Base-by-base conservation (phyloP, 2,113 vertebrate genomes). In the Coturnix japonica region DNA sequence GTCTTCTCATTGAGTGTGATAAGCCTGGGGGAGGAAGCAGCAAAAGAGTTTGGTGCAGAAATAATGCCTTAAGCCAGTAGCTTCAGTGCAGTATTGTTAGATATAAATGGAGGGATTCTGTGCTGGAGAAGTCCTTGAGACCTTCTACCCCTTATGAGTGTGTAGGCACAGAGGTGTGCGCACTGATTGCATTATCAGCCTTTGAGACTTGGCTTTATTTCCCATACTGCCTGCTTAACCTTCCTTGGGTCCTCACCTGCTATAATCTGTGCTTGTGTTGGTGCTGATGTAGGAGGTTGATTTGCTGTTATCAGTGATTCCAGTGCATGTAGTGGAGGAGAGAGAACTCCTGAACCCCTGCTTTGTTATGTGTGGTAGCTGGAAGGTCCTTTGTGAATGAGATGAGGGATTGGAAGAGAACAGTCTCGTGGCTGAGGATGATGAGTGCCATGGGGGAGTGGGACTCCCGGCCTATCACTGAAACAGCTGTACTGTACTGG, bases 1-100 rank as follows among this genome's bases (percentile, higher is more conserved):
- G 64, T 88, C 80, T 72, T 73, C 60, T 92, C 30, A 22, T 56
- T 31, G 90, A 74, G 33, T 44, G 67, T 7, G 61, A 89, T 87
- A 94, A 81, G 66, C 61, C 49, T 46, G 37, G 69, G 78, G 81
- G 59, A 89, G 78, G 89, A 94, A 89, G 87, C 72, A 93, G 90
- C 79, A 85, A 76, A 94, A 33, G 47, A 67, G 69, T 61, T 64
- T 35, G 54, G 33, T 63, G 85, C 39, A 37, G 86, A 20, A 56
- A 87, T 19, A 70, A 91, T 88, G 89, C 49, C 85, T 92, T 43
- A 92, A 92, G 91, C 92, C 84, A 64, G 74, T 53, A 7, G 81
- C 79, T 59, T 88, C 59, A 87, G 90, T 94, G 92, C 47, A 83
- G 72, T 25, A 46, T 21, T 56, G 6, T 21, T 67, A 30, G 35